Evolutionary conservation across 2,888 invertebrate genomes (phyloP), one percentile per base, ranked within the genome.

Genomic region (Conistra vaccinii): DNA sequence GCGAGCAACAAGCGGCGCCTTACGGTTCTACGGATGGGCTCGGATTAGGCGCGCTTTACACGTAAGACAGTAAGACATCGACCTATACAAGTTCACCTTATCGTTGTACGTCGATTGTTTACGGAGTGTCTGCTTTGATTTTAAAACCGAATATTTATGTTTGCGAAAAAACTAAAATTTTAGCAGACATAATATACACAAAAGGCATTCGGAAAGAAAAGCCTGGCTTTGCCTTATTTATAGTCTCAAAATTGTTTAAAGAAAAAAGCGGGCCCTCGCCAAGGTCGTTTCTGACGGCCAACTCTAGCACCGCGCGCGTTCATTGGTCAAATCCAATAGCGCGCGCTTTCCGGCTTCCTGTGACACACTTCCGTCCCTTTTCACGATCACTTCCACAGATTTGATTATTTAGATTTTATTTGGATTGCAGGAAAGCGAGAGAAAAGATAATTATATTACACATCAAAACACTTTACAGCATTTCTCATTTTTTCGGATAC

Each of bases 1-100:
- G 89, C 89, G 83, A 91, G 94, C 95, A 95, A 95, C 95, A 95
- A 94, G 94, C 94, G 91, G 87, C 92, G 94, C 95, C 95, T 95
- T 94, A 91, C 87, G 92, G 93, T 89, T 78, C 88, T 89, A 87
- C 88, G 90, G 89, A 90, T 90, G 76, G 89, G 88, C 83, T 82
- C 89, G 94, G 95, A 95, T 95, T 95, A 95, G 91, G 91, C 85
- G 90, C 90, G 94, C 93, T 93, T 93, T 93, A 85, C 89, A 89
- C 91, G 88, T 89, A 89, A 90, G 87, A 77, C 84, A 78, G 39
- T 90, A 89, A 89, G 87, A 73, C 83, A 78, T 26, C 69, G 69
- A 65, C 80, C 65, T 78, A 71, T 75, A 72, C 80, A 76, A 69
- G 66, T 73, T 67, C 74, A 74, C 32, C 23, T 76, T 80, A 83